These are phyloP conservation scores for Azemiops feae DNA, from an alignment of 2,113 vertebrate species.

Conservation along the genomic window DNA sequence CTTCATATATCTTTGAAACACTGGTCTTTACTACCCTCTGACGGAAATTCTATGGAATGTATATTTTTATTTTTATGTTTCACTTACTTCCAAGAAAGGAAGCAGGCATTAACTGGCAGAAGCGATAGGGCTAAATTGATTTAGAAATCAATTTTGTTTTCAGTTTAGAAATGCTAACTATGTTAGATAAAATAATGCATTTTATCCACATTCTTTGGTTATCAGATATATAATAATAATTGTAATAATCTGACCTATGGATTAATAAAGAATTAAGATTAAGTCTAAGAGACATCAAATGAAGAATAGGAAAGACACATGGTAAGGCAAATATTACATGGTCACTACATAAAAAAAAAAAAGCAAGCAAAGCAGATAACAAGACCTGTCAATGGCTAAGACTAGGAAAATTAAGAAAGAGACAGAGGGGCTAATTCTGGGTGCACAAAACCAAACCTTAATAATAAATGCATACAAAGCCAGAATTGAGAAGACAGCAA, in stretches of 20 bases:
- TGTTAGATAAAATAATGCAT: not conserved
- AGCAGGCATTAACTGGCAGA: not conserved
- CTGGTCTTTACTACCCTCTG: not conserved
- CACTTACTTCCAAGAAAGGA: not conserved
- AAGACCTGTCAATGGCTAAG: not conserved
- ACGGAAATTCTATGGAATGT: not conserved
- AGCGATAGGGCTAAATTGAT: not conserved
- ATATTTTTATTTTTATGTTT: not conserved
- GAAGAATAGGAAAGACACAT: not conserved
- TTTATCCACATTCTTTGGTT: not conserved
- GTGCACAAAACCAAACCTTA: not conserved
- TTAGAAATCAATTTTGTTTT: not conserved
- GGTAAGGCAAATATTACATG: not conserved
- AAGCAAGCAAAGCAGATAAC: not conserved
- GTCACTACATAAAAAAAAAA: not conserved
- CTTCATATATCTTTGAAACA: not conserved
- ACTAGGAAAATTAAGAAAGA: not conserved
- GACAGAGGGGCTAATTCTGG: not conserved
- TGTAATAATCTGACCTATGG: not conserved
- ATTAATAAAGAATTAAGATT: not conserved
- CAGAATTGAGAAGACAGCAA: not conserved
- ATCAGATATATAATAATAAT: not conserved
- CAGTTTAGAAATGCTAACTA: not conserved
- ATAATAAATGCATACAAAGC: not conserved
- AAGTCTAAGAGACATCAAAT: not conserved